Percentiles rank a stretch among this genome's conserved stretches.
Evolutionary conservation across 2,888 invertebrate species (phyloP).

Genomic region (Drosophila austrosaltans): DNA sequence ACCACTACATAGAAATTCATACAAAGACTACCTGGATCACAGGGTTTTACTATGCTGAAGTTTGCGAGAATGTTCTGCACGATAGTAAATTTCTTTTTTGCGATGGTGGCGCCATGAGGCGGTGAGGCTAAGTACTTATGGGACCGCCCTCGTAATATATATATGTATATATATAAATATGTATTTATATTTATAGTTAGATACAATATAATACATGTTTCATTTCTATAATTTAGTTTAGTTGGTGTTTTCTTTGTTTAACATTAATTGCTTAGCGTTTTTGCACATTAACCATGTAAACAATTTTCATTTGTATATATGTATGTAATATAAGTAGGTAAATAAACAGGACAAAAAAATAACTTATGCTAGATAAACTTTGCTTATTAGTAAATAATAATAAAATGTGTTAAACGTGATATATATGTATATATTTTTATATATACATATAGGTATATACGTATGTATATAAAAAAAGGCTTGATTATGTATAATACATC

Average conservation of each 20-base stretch:
- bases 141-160: no score
- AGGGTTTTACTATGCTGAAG: no score
- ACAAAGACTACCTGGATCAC: no score
- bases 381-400: constrained; percentile 73
- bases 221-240: constrained; percentile 46
- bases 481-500: constrained; percentile 63
- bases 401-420: constrained; percentile 67
- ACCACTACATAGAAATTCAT: no score
- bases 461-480: constrained; percentile 37
- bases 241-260: constrained; percentile 49
- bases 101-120: no score
- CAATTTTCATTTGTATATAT: constrained; percentile 1
- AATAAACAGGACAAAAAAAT: constrained; percentile 44
- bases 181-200: constrained; percentile 49
- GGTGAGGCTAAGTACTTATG: no score
- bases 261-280: constrained; percentile 33
- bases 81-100: no score
- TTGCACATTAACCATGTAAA: constrained; percentile 1
- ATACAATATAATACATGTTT: constrained; percentile 68
- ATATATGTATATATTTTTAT: constrained; percentile 45
- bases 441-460: constrained; percentile 26
- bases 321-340: constrained; percentile 32
- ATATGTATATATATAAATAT: constrained; percentile 6
- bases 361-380: constrained; percentile 53
- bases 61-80: no score